Base-by-base conservation (phyloP, 2,797 vertebrate species). In the Sciurus carolinensis region DNA sequence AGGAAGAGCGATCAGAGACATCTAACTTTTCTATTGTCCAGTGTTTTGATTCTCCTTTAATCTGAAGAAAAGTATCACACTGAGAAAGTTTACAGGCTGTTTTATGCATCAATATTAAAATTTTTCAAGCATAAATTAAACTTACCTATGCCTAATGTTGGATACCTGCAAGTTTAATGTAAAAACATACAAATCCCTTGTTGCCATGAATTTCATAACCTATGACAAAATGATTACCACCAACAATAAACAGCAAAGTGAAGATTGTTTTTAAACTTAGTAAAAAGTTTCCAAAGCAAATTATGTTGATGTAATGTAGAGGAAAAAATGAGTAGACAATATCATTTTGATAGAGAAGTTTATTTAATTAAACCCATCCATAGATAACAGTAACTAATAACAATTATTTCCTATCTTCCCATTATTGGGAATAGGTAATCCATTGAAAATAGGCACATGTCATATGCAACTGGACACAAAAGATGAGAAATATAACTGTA, bases 71-170 rank as follows among this genome's bases (percentile, higher is more conserved):
- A 72, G 54, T 3, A 3, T 91, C 44, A 62, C 10, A 39, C 54
- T 47, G 15, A 69, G 18, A 71, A 52, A 1, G 4, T 73, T 90
- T 66, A 87, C 3, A 59, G 7, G 11, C 6, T 67, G 1, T n/a
- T 62, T 44, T 10, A 72, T 36, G 17, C 8, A 81, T 15, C 9
- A 72, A 33, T 54, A 92, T 71, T 95, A 57, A 79, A 87, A 13
- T 39, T 59, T 80, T n/a, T 30, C 80, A 90, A 52, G 9, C 17
- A 87, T 84, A 94, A 77, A 73, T 79, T 92, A 94, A 90, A 92
- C 47, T 17, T 72, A 54, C 59, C 18, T 54, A 13, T 73, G 30
- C 6, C 93, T 59, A 84, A 64, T 64, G 9, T 47, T 85, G 28
- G 81, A 77, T 85, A 39, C 3, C 17, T 73, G 3, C 7, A 91